Base-by-base conservation (phyloP, 2,888 invertebrate genomes). In the Drosophila fungiperda region DNA sequence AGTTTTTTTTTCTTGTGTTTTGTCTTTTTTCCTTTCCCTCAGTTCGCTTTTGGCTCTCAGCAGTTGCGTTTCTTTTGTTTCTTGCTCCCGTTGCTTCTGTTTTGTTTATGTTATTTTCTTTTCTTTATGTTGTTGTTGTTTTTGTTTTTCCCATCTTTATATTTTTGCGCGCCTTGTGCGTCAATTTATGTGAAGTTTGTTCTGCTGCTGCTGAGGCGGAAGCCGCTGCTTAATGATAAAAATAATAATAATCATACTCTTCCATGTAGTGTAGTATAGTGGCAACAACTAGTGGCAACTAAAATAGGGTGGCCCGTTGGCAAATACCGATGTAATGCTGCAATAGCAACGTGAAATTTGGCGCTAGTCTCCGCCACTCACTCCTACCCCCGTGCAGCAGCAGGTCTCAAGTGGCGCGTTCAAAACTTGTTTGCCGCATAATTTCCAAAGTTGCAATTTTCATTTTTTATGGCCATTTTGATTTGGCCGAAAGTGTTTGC, bases 401-500 rank as follows among this genome's bases (percentile, higher is more conserved):
- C 66, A 42, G 52, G 53, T 52, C n/a, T n/a, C 57, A 53, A 50
- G 42, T 42, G 62, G 58, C 60, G 67, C 62, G 65, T 62, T 71
- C 48, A 62, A 89, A 89, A 89, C 89, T 78, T 61, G 84, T 84
- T 88, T 84, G 73, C 82, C 68, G 64, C 76, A 76, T 87, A 76
- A 87, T 88, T 88, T 86, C 73, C 73, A 88, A 88, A 84, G 71
- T 80, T 88, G 87, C 81, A 78, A 84, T 84, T 84, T 89, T 87
- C 74, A 77, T 69, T 78, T 73, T 80, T 74, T 87, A 70, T 82
- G 70, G 81, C 72, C 78, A 83, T 80, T 83, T 77, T 80, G 70
- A 73, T 58, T 70, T 69, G 67, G 71, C 65, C 59, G 71, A 71
- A 75, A 69, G 69, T 75, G 68, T 80, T 83, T 68, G 68, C 63